Percentiles rank a stretch among this genome's conserved stretches.
Conservation (phyloP, 2,888 invertebrate species). For the Synanthedon vespiformis region DNA sequence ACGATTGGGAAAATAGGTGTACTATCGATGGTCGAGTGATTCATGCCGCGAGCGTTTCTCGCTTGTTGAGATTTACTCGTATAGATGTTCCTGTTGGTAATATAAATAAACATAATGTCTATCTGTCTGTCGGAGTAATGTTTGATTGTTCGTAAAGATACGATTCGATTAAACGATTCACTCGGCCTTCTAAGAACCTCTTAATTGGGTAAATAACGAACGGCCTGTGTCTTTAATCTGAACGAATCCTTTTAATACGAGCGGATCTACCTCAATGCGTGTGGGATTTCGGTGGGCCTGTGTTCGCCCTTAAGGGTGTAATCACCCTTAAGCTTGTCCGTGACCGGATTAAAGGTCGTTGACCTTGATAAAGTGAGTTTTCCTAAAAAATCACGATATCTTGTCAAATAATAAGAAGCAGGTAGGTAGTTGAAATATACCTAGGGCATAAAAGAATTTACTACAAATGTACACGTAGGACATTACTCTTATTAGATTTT, state of each 20-base stretch:
- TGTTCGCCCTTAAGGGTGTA: slow-evolving; percentile 24
- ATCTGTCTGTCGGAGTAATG: slow-evolving; percentile 3
- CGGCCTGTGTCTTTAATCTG: neutral
- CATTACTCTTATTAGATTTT: too few relatives aligned
- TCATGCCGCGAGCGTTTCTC: slow-evolving; percentile 29
- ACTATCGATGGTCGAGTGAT: slow-evolving; percentile 27
- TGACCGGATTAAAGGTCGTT: slow-evolving; percentile 46
- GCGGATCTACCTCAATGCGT: too few relatives aligned
- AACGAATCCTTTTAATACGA: neutral
- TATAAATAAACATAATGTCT: slow-evolving; percentile 39
- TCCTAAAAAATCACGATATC: neutral
- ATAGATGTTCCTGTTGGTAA: slow-evolving; percentile 13
- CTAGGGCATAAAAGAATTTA: too few relatives aligned
- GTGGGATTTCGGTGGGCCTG: slow-evolving; percentile 3
- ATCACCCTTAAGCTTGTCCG: slow-evolving; percentile 24
- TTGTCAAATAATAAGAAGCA: too few relatives aligned
- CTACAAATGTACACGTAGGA: too few relatives aligned
- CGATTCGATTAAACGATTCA: neutral
- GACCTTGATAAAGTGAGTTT: slow-evolving; percentile 25
- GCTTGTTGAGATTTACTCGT: slow-evolving; percentile 19
- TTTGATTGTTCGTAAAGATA: slow-evolving; percentile 1
- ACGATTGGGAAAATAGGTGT: slow-evolving; percentile 24
- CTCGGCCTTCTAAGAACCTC: neutral
- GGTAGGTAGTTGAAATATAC: too few relatives aligned
- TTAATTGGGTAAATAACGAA: neutral